Conservation (phyloP, 2,113 vertebrate species). For the Triplophysa siluroides region DNA sequence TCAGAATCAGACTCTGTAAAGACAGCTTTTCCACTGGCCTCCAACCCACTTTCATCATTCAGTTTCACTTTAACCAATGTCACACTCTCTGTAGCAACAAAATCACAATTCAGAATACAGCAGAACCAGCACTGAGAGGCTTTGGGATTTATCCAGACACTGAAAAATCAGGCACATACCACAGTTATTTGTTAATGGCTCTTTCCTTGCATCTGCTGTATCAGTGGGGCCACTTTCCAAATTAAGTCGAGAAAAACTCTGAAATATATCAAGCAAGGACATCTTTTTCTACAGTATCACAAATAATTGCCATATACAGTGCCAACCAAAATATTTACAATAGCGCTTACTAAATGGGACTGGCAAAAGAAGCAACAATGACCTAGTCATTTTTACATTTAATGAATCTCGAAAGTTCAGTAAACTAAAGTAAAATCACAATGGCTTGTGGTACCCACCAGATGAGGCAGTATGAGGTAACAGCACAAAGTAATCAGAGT, state of each 20-base stretch:
- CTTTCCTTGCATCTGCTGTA: constrained; percentile 70
- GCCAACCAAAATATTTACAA: no score
- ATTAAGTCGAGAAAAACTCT: constrained; percentile 86
- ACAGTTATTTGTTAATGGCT: constrained; percentile 66
- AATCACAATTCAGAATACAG: neutral
- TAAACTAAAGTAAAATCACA: neutral
- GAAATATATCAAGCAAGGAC: constrained; percentile 1
- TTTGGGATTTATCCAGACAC: neutral
- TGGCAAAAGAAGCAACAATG: no score
- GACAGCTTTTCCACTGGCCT: neutral
- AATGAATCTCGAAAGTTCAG: neutral
- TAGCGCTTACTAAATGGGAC: no score
- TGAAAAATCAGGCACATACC: constrained; percentile 65
- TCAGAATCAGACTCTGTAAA: neutral
- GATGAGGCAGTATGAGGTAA: constrained; percentile 79
- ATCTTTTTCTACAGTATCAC: neutral
- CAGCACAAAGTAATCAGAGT: constrained; percentile 77
- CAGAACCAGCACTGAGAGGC: neutral
- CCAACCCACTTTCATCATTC: neutral
- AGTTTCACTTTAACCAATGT: constrained; percentile 35
- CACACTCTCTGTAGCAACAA: constrained; percentile 32
- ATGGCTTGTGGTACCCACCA: constrained; percentile 73
- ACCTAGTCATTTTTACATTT: no score
- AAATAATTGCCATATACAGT: no score
- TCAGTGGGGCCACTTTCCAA: constrained; percentile 67